Conservation (phyloP, 1,140 invertebrate species). For the Trichonephila clavipes region DNA sequence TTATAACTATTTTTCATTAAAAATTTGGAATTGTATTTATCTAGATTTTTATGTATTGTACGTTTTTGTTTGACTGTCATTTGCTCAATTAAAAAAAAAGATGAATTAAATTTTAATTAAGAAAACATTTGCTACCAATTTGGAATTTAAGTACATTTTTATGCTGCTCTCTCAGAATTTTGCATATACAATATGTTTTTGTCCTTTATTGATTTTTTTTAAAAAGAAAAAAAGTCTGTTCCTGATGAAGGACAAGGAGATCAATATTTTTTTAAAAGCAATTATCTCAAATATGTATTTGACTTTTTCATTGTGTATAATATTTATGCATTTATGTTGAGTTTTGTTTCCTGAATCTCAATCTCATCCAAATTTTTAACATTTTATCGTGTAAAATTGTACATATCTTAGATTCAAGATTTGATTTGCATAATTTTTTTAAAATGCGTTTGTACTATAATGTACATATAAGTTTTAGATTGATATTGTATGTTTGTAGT, state of each 20-base stretch:
- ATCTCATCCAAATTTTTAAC: background rate
- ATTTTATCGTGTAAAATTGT: background rate
- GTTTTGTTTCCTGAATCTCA: constrained; percentile 13
- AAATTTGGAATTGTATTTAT: no score
- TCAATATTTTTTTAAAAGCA: no score
- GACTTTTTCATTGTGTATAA: background rate
- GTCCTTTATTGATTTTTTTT: background rate
- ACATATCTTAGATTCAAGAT: background rate
- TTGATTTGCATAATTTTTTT: background rate
- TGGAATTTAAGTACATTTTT: no score
- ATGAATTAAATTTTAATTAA: no score
- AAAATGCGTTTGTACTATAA: background rate
- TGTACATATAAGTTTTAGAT: constrained; percentile 21
- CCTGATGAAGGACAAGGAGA: background rate
- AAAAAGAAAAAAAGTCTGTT: background rate
- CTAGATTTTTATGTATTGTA: no score
- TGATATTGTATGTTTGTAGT: constrained; percentile 18
- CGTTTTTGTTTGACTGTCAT: no score
- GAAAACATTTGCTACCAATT: no score
- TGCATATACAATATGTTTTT: background rate
- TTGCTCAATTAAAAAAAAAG: no score
- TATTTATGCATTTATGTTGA: constrained; percentile 3
- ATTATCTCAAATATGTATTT: background rate
- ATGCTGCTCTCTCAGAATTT: background rate
- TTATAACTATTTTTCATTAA: no score